phyloP scores from a whole-genome alignment of 2,113 vertebrate species.

The Hirundichthys speculiger region DNA sequence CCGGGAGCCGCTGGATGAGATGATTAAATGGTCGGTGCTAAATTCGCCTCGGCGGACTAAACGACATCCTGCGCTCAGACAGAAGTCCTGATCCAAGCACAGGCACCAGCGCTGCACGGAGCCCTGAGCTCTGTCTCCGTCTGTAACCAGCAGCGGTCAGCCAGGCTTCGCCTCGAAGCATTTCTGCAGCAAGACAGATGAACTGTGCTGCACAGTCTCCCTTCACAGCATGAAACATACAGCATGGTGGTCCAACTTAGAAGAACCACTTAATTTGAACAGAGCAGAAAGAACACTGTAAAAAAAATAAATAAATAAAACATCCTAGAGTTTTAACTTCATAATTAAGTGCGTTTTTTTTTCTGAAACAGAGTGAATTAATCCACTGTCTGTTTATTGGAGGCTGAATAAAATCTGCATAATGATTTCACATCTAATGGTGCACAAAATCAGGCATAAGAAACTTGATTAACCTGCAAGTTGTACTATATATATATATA shows the following conservation, averaged over 20 bases:
- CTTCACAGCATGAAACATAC: background rate
- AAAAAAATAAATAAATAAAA: too few relatives aligned
- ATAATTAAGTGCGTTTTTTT: too few relatives aligned
- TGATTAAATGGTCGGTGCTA: slow-evolving; percentile 39
- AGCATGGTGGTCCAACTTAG: background rate
- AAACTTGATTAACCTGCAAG: too few relatives aligned
- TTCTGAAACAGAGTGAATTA: too few relatives aligned
- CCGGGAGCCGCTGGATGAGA: slow-evolving; percentile 21
- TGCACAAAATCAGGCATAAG: too few relatives aligned
- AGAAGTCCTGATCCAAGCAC: slow-evolving; percentile 15
- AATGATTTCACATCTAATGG: too few relatives aligned
- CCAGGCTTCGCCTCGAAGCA: slow-evolving; percentile 14
- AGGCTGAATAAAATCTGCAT: too few relatives aligned
- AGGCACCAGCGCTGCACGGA: slow-evolving; percentile 1
- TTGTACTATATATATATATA: too few relatives aligned
- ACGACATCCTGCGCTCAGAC: slow-evolving; percentile 34
- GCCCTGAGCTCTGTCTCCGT: background rate
- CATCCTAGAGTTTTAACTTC: too few relatives aligned
- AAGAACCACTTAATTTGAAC: too few relatives aligned
- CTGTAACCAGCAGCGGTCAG: background rate
- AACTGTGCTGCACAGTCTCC: background rate
- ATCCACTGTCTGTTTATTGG: too few relatives aligned
- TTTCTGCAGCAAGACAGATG: slow-evolving; percentile 10
- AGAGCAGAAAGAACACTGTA: too few relatives aligned
- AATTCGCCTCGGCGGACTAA: slow-evolving; percentile 10